Conservation (phyloP, 2,797 vertebrate genomes). For the Mallotus villosus region DNA sequence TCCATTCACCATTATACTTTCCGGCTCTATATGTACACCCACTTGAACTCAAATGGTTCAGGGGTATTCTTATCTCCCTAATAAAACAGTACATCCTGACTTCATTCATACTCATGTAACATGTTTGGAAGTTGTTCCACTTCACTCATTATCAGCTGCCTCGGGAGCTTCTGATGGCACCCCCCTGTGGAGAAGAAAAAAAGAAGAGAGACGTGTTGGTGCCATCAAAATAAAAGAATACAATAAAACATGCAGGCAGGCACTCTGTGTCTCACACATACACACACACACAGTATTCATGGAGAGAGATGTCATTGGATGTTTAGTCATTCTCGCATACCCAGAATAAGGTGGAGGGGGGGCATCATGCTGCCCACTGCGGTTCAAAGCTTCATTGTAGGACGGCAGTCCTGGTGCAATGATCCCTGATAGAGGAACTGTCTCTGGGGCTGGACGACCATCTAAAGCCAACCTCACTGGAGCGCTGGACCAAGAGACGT, state of each 20-base stretch:
- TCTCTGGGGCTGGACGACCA: constrained; percentile 49
- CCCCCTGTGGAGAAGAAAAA: constrained; percentile 58
- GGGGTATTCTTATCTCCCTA: not conserved
- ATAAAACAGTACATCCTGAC: not conserved
- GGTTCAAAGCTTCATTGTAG: constrained; percentile 70
- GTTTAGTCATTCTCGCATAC: constrained; percentile 46
- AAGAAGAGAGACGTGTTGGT: constrained; percentile 6
- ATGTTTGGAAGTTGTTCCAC: constrained; percentile 1
- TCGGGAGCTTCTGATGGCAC: constrained; percentile 48
- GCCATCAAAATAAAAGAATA: not conserved
- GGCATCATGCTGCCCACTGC: constrained; percentile 70
- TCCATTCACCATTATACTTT: no score
- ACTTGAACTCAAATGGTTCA: not conserved
- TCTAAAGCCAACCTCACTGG: constrained; percentile 68
- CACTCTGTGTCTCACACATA: not conserved
- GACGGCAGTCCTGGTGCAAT: constrained; percentile 64
- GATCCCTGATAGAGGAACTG: constrained; percentile 56
- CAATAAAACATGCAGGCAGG: not conserved
- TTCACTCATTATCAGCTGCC: constrained; percentile 48
- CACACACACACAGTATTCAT: constrained; percentile 6
- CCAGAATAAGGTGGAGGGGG: constrained; percentile 76
- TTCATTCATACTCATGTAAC: not conserved
- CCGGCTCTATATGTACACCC: not conserved
- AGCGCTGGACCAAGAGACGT: constrained; percentile 47
- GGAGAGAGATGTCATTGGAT: not conserved